These are phyloP conservation scores for Epinephelus lanceolatus DNA, from an alignment of 2,113 vertebrate genomes.

Conservation along the genomic window DNA sequence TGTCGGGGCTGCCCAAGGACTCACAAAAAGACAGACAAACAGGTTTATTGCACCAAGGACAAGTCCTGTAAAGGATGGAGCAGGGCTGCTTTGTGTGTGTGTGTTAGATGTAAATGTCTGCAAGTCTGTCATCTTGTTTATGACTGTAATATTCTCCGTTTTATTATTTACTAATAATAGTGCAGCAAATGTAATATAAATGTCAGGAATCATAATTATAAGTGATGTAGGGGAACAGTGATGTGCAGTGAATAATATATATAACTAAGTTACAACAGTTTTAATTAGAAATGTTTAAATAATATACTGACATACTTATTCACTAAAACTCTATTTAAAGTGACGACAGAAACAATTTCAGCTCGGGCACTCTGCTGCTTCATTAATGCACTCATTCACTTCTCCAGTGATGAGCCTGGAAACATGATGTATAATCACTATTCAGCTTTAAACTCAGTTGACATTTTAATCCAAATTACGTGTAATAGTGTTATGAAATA, in stretches of 20 bases:
- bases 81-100: neutral
- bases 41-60: conserved; percentile 44
- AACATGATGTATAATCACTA: conserved; percentile 4
- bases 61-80: conserved; percentile 22
- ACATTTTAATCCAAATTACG: conserved; percentile 52
- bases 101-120: neutral
- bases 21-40: conserved; percentile 29
- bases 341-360: conserved; percentile 40
- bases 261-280: conserved; percentile 23
- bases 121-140: neutral
- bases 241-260: neutral
- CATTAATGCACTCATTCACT: conserved; percentile 40
- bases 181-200: conserved; percentile 9
- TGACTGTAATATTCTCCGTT: neutral
- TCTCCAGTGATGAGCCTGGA: conserved; percentile 22
- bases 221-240: neutral
- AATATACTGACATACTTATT: conserved; percentile 26
- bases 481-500: conserved; percentile 21
- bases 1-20: conserved; percentile 34
- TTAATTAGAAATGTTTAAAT: conserved; percentile 51
- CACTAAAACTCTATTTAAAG: conserved; percentile 45
- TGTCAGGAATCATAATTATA: conserved; percentile 6
- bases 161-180: neutral
- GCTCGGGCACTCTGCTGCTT: conserved; percentile 36
- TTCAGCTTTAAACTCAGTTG: conserved; percentile 21